A percentile compares a stretch with the other conserved stretches of the same genome.
Conservation (phyloP, 2,888 invertebrate species). For the Luperina testacea region DNA sequence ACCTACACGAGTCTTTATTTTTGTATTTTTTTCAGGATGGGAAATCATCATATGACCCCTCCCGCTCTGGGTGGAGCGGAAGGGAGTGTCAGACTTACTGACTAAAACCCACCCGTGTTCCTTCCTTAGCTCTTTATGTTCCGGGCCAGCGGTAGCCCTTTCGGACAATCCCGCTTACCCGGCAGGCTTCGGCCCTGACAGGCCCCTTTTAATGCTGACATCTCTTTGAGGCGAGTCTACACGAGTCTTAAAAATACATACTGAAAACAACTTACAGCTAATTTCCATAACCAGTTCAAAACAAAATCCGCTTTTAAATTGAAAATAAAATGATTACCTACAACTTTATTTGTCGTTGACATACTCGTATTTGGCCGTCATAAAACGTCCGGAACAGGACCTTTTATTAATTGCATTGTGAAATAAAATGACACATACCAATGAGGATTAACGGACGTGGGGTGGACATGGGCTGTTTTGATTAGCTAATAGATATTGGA, state of each 20-base stretch:
- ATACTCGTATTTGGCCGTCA: constrained; percentile 34
- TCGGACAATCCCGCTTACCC: no score
- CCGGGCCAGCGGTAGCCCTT: no score
- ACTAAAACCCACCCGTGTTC: no score
- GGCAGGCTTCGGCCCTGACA: no score
- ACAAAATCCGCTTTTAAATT: constrained; percentile 16
- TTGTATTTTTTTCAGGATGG: no score
- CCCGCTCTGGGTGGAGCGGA: no score
- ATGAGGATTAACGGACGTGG: constrained; percentile 20
- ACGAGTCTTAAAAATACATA: not conserved
- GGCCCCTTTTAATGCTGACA: no score
- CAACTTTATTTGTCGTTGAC: constrained; percentile 35
- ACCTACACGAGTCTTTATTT: no score
- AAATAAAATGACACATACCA: constrained; percentile 23
- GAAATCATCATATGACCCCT: no score
- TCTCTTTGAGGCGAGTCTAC: no score
- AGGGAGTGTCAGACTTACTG: no score
- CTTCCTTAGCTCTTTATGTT: no score
- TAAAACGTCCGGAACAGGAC: constrained; percentile 47
- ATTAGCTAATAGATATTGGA: constrained; percentile 4
- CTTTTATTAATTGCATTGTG: constrained; percentile 40
- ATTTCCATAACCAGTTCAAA: not conserved
- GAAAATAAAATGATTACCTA: constrained; percentile 28
- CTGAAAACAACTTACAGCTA: not conserved
- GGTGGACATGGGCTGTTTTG: constrained; percentile 8